Evolutionary conservation across 1,140 invertebrate species (phyloP).

Genomic region (Sminthurinus signatus): DNA sequence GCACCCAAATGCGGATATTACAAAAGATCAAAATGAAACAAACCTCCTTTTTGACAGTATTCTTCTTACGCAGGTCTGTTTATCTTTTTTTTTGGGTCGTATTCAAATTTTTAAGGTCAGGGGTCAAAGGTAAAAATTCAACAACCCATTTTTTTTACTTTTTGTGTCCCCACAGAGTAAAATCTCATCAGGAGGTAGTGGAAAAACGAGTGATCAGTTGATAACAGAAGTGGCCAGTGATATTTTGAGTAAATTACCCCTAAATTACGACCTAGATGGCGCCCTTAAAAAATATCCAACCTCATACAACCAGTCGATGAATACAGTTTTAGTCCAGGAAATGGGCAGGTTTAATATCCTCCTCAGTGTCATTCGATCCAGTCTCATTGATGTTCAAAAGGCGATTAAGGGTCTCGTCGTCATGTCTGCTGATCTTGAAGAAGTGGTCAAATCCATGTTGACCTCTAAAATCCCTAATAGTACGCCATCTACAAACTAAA

Average conservation of each 20-base stretch:
- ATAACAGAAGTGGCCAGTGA: conserved; percentile 63
- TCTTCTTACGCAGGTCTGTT: conserved; percentile 69
- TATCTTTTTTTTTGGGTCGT: no score
- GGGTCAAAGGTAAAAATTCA: no score
- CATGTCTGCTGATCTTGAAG: conserved; percentile 80
- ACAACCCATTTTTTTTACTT: no score
- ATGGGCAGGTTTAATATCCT: conserved; percentile 84
- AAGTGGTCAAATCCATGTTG: conserved; percentile 73
- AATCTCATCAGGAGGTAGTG: conserved; percentile 48
- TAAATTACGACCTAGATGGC: conserved; percentile 61
- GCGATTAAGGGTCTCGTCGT: conserved; percentile 75
- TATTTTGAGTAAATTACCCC: conserved; percentile 65
- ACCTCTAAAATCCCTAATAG: conserved; percentile 71
- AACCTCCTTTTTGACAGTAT: conserved; percentile 69
- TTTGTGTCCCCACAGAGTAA: conserved; percentile 43
- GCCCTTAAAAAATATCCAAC: conserved; percentile 69
- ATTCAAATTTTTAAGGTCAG: no score
- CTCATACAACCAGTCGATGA: conserved; percentile 77
- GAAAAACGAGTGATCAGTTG: conserved; percentile 58
- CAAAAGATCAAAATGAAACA: conserved; percentile 86
- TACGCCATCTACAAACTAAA: no score
- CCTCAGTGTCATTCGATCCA: conserved; percentile 62
- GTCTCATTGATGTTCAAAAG: conserved; percentile 71
- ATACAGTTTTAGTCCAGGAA: conserved; percentile 88
- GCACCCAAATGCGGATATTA: conserved; percentile 89